These are phyloP conservation scores for Polylopha cassiicola DNA, from an alignment of 2,888 invertebrate genomes.

Conservation along the genomic window DNA sequence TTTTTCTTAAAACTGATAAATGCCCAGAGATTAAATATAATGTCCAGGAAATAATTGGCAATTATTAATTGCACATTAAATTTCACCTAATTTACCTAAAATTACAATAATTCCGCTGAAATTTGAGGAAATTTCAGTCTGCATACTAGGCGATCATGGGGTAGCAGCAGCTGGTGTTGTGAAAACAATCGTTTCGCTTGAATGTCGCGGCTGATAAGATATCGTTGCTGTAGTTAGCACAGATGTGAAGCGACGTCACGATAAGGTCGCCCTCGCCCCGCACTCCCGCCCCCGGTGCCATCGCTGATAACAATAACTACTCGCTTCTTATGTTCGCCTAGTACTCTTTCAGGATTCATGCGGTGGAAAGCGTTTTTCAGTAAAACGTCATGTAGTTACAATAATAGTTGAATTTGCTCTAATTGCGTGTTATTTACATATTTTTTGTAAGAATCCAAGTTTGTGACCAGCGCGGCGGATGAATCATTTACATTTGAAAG, in stretches of 20 bases:
- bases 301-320: conserved; percentile 62
- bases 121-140: conserved; percentile 45
- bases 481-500: too few species aligned
- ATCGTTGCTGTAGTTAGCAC: conserved; percentile 48
- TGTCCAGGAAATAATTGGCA: too few species aligned
- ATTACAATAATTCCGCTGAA: conserved; percentile 33
- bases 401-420: not conserved
- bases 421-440: conserved; percentile 5
- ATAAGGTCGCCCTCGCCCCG: conserved; percentile 38
- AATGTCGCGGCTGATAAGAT: conserved; percentile 53
- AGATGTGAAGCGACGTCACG: conserved; percentile 52
- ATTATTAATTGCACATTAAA: too few species aligned
- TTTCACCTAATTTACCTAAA: conserved; percentile 19
- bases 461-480: too few species aligned
- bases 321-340: conserved; percentile 61
- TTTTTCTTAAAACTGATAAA: too few species aligned
- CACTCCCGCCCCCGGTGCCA: conserved; percentile 35
- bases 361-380: conserved; percentile 57
- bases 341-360: conserved; percentile 65
- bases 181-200: conserved; percentile 33
- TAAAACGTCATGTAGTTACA: conserved; percentile 34
- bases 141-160: conserved; percentile 49
- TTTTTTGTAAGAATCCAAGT: too few species aligned
- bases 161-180: conserved; percentile 30
- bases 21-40: too few species aligned